Percentiles rank a stretch among this genome's conserved stretches.
Conservation (phyloP, 2,797 vertebrate species). For the Pipistrellus pygmaeus region DNA sequence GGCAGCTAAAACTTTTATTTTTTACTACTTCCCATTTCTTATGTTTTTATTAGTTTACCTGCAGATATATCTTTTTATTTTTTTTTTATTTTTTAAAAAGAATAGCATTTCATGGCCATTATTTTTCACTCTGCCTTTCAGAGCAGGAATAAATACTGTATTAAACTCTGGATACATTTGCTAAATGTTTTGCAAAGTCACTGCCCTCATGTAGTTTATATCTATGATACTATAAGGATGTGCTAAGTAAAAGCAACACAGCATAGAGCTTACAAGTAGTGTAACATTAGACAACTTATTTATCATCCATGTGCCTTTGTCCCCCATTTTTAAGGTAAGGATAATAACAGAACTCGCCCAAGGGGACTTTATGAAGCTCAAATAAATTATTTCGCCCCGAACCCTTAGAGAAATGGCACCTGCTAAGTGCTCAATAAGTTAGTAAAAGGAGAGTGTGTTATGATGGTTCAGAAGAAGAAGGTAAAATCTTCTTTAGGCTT, state of each 20-base stretch:
- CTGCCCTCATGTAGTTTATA: not conserved
- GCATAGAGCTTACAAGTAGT: not conserved
- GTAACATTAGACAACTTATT: not conserved
- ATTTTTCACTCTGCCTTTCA: not conserved
- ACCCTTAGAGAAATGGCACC: not conserved
- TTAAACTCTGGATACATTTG: not conserved
- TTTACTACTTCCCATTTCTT: not conserved
- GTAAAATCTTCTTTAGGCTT: not conserved
- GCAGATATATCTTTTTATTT: not conserved
- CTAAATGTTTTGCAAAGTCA: not conserved
- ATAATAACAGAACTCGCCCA: not conserved
- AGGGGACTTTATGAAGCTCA: not conserved
- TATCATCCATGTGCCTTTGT: not conserved
- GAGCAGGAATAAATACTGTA: not conserved
- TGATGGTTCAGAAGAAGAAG: not conserved
- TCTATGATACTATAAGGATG: not conserved
- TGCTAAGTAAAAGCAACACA: not conserved
- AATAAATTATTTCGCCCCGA: not conserved
- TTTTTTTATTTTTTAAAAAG: not conserved
- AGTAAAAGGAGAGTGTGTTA: not conserved
- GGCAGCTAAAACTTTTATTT: not conserved
- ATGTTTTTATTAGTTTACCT: not conserved
- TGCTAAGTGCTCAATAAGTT: not conserved
- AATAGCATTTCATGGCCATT: not conserved
- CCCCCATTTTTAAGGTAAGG: not conserved